Evolutionary conservation across 2,113 vertebrate species (phyloP), one percentile per base, ranked within the genome.

Genomic region (Pimephales promelas): DNA sequence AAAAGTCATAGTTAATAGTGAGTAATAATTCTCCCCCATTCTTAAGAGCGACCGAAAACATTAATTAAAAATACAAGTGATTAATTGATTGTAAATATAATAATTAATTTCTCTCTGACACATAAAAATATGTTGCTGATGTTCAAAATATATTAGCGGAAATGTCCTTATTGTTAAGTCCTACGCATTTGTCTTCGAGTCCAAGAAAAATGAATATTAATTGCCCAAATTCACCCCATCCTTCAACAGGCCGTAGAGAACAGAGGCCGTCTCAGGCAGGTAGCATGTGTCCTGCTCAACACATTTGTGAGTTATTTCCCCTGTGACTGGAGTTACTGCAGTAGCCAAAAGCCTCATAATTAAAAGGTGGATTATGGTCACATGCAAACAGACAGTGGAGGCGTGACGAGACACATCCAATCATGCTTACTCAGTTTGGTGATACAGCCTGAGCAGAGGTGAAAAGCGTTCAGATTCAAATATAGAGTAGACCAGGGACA

Each of bases 331-430:
- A 36, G 81, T 88, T 90, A 91, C 91, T 86, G 82, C 88, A 88
- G 89, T 92, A 91, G 92, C 92, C 90, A 91, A 91, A 91, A 92
- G 89, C 85, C 88, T 91, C 89, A 89, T 92, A 93, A 93, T 94
- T 93, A 93, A 91, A 93, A 89, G 74, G 81, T 85, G 81, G 86
- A 85, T 88, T 68, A 87, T 62, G 86, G 88, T 90, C 88, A 92
- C 86, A 90, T 81, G 87, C 82, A 86, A 88, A 88, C 85, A 84
- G 57, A 26, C 34, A 54, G 24, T 85, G 86, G 82, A 86, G 45
- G 49, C 43, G 87, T 86, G 89, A 91, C 84, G 56, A 84, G 87
- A 88, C 84, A 78, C 14, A 83, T 87, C 79, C 77, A 70, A 82
- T 86, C 18, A n/a, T 61, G 72, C 52, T 36, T n/a, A 40, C n/a